Base-by-base conservation (phyloP, 2,797 vertebrate species). In the Diceros bicornis region DNA sequence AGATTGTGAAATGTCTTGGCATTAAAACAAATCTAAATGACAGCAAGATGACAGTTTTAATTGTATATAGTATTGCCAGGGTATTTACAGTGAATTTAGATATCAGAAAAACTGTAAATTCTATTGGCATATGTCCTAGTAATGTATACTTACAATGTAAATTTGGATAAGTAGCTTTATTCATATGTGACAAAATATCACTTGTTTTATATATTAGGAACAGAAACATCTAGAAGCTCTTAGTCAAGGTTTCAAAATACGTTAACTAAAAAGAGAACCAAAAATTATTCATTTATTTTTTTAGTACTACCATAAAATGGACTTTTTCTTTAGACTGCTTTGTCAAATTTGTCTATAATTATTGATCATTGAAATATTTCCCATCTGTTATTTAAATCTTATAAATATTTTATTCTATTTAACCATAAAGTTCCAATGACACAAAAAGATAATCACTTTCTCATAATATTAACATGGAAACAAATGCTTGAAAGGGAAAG, bases 1-100 rank as follows among this genome's bases (percentile, higher is more conserved):
- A 71, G 20, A 55, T 23, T 69, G 17, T 87, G 37, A 81, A 91
- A 66, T 94, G 27, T 47, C 37, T 55, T 75, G 64, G 64, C 44
- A 57, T 47, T 74, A 78, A 94, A 88, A 87, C 89, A 82, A 89
- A 90, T 10, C 23, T 62, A 62, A 90, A 90, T 16, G 21, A 94
- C 3, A 90, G 11, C 1, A 91, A 91, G 89, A 72, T 83, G 14
- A 29, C 29, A 82, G 61, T 66, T 71, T 68, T 88, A 75, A 69
- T 18, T 84, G 66, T 41, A 44, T 32, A 55, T 4, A 69, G 1
- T 37, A 72, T 77, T 89, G 32, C 4, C 72, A 81, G 7, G 16
- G 32, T 44, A 77, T 64, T 75, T 62, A 81, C n/a, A 47, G 23
- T 64, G 47, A 88, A 81, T 85, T 74, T 64, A 91, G 25, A 37